Conservation (phyloP, 2,888 invertebrate genomes). For the Megastigmus dorsalis region DNA sequence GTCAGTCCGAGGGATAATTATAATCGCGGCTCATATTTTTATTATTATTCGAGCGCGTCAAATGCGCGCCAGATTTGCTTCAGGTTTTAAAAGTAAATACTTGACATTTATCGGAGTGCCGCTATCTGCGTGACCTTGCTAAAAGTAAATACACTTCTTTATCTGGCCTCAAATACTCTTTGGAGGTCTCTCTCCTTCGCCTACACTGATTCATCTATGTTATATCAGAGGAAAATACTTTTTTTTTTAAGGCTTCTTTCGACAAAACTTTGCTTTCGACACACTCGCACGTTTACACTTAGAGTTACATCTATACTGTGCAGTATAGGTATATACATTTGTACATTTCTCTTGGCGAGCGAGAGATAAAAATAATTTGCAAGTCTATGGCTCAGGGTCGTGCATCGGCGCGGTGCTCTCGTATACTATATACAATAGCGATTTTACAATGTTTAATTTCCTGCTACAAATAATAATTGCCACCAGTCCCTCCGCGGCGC, state of each 20-base stretch:
- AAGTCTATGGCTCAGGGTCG: slow-evolving; percentile 31
- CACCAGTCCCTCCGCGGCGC: not conserved
- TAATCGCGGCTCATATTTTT: too few species aligned
- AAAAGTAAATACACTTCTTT: slow-evolving; percentile 53
- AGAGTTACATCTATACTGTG: too few species aligned
- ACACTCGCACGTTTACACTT: not conserved
- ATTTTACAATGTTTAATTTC: slow-evolving; percentile 53
- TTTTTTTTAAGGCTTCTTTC: slow-evolving; percentile 42
- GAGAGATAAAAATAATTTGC: slow-evolving; percentile 48
- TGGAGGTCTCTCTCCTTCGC: slow-evolving; percentile 45
- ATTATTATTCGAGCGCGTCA: too few species aligned
- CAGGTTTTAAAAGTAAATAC: slow-evolving; percentile 54
- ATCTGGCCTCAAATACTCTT: slow-evolving; percentile 49
- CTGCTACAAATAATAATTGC: slow-evolving; percentile 50
- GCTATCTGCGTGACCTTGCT: slow-evolving; percentile 55
- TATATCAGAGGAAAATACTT: slow-evolving; percentile 48
- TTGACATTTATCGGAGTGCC: slow-evolving; percentile 49
- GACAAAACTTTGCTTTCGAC: slow-evolving; percentile 43
- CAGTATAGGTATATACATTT: not conserved
- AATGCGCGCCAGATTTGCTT: slow-evolving; percentile 47
- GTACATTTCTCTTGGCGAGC: not conserved
- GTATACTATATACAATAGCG: too few species aligned
- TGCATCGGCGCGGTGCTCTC: not conserved
- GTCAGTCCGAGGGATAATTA: too few species aligned
- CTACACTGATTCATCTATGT: slow-evolving; percentile 43